phyloP scores from a whole-genome alignment of 2,113 vertebrate genomes.

The Thalassoma bifasciatum region DNA sequence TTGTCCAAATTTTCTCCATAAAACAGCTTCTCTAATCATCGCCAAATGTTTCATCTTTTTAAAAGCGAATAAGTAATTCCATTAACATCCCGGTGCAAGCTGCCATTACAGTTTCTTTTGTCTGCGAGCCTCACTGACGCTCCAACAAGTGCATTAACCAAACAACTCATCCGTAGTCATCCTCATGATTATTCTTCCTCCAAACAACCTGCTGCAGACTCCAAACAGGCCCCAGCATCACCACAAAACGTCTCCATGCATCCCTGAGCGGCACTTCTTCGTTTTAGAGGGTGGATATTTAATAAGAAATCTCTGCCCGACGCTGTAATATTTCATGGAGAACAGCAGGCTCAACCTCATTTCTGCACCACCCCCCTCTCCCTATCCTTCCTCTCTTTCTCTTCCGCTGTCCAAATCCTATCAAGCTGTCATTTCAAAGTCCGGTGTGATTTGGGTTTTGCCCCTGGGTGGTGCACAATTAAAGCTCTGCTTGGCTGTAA shows the following conservation, averaged over 20 bases:
- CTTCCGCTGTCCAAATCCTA: constrained; percentile 69
- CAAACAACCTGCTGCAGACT: constrained; percentile 40
- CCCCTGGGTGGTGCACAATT: constrained; percentile 81
- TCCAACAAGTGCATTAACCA: constrained; percentile 60
- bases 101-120: constrained; percentile 56
- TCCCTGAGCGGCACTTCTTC: constrained; percentile 40
- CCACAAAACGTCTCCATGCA: constrained; percentile 26
- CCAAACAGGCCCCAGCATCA: constrained; percentile 15
- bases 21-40: constrained; percentile 21
- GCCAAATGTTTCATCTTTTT: constrained; percentile 28
- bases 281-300: constrained; percentile 37
- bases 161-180: constrained; percentile 30
- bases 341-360: constrained; percentile 52
- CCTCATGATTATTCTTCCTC: constrained; percentile 21
- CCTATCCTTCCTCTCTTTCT: constrained; percentile 21
- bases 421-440: constrained; percentile 78
- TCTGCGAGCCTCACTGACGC: constrained; percentile 24
- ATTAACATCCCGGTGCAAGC: constrained; percentile 47
- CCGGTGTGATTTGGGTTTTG: constrained; percentile 75
- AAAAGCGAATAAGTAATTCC: constrained; percentile 55
- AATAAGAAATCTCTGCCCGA: constrained; percentile 39
- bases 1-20: constrained; percentile 18
- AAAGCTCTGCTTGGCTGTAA: constrained; percentile 87
- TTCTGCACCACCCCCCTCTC: constrained; percentile 1
- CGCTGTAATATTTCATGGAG: constrained; percentile 53